Evolutionary conservation across 1,140 invertebrate species (phyloP).

Genomic region (Luehdorfia chinensis): DNA sequence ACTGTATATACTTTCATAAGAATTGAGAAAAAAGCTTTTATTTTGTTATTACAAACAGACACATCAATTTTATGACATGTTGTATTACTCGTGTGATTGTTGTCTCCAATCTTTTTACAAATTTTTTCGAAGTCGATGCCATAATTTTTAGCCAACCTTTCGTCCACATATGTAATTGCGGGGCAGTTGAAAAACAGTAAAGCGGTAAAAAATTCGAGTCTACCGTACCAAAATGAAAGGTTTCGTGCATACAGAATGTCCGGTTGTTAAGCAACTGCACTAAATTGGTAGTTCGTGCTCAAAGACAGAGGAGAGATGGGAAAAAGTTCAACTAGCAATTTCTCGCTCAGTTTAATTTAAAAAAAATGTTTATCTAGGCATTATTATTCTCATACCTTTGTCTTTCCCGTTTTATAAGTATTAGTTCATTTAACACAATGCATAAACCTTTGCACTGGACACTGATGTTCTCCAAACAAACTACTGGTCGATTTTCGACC

Average conservation of each 20-base stretch:
- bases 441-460: no score
- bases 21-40: no score
- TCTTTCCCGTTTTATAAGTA: no score
- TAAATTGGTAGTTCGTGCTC: slow-evolving; percentile 8
- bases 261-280: slow-evolving; percentile 36
- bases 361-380: not conserved
- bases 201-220: slow-evolving; percentile 37
- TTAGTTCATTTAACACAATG: no score
- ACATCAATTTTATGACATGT: no score
- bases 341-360: not conserved
- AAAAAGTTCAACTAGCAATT: slow-evolving; percentile 2
- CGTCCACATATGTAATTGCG: slow-evolving; percentile 29
- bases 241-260: slow-evolving; percentile 28
- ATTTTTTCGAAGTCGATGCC: slow-evolving; percentile 26
- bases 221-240: slow-evolving; percentile 42
- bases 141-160: slow-evolving; percentile 14
- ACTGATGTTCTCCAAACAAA: no score
- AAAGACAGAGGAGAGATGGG: slow-evolving; percentile 5
- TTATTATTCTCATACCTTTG: no score
- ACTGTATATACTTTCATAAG: no score
- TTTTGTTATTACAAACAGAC: no score
- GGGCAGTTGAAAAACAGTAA: slow-evolving; percentile 41
- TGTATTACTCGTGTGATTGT: no score
- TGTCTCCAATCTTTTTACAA: no score
- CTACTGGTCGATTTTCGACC: no score